These are phyloP conservation scores for Falco punctatus DNA, from an alignment of 2,113 vertebrate species.

Conservation along the genomic window DNA sequence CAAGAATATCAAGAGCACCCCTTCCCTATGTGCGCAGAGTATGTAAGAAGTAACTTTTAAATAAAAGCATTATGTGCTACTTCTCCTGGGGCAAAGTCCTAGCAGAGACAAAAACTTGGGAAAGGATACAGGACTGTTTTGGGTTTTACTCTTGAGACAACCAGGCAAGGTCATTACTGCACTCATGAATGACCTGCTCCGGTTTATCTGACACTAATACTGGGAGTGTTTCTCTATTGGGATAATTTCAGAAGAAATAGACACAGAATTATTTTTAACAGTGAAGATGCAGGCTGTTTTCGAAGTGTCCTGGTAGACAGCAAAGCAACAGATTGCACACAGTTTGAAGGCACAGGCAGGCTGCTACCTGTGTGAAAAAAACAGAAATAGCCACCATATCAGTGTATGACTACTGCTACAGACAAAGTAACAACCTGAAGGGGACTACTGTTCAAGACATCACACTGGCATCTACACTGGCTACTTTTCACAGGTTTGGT, in stretches of 20 bases:
- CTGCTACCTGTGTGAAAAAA: not conserved
- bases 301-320: rapidly evolving
- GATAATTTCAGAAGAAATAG: not conserved
- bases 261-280: not conserved
- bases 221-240: not conserved
- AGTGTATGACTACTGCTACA: not conserved
- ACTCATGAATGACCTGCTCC: not conserved
- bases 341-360: not conserved
- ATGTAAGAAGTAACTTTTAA: not conserved
- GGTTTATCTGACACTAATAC: not conserved
- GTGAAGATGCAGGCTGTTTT: not conserved
- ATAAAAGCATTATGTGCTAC: not conserved
- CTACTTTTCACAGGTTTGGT: not conserved
- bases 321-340: not conserved
- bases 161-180: not conserved
- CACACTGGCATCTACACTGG: not conserved
- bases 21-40: not conserved
- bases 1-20: not conserved
- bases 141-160: not conserved
- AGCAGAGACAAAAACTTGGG: not conserved
- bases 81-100: not conserved
- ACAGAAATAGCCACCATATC: not conserved
- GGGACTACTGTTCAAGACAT: not conserved
- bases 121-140: not conserved
- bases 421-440: not conserved